Base-by-base conservation (phyloP, 2,797 vertebrate species). In the Hybognathus amarus region DNA sequence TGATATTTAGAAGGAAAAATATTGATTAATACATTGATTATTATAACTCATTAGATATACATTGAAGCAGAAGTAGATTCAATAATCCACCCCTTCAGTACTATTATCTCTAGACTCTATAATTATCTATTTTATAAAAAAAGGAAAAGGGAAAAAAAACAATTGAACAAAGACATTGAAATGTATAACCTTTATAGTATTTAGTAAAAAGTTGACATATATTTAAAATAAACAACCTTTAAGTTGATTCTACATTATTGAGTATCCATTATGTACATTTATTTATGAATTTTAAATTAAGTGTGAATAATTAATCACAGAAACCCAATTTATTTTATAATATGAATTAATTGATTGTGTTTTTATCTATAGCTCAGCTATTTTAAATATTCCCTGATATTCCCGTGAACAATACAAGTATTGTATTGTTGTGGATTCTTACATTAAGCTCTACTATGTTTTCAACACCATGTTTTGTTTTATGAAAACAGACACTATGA, bases 391-490 rank as follows among this genome's bases (percentile, higher is more conserved):
- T 6, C 1, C 36, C 50, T n/a, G n/a, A n/a, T n/a, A n/a, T n/a
- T n/a, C n/a, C n/a, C n/a, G 77, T 24, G 4, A 59, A 56, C n/a
- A n/a, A n/a, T n/a, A 59, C 6, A 52, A 42, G 40, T 42, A 42
- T 42, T 42, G 40, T 50, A 8, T 38, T n/a, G 7, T 54, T 30
- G 24, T 50, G 27, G 45, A 47, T 24, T 70, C 24, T 30, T 27
- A 30, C 33, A 54, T 54, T 6, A 13, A 74, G 71, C 50, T 73
- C 70, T 50, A 30, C 18, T 54, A n/a, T 69, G 38, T 69, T 73
- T 45, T 73, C 27, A 73, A 5, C 0, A 0, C 42, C 12, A 13
- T 4, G 7, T 56, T 18, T 38, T 42, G 2, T n/a, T 40, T 59
- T 36, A 22, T 17, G 22, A 67, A 79, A 54, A 68, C 3, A 68